Base-by-base conservation (phyloP, 2,888 invertebrate genomes). In the Tetramorium bicarinatum region DNA sequence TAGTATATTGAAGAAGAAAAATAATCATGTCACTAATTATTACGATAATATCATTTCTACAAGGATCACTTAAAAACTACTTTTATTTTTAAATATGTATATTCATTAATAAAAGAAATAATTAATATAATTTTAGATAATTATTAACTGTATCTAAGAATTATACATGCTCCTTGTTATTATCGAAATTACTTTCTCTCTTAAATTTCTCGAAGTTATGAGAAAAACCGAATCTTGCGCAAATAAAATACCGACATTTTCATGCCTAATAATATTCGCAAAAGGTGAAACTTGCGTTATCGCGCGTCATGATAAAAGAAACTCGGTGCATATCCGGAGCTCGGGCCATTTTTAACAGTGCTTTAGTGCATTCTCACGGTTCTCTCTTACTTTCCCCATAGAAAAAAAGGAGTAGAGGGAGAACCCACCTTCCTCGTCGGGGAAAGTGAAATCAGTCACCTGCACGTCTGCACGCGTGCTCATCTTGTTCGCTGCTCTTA, bases 361-460 rank as follows among this genome's bases (percentile, higher is more conserved):
- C 85, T 86, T 74, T 69, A 41, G 25, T 67, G 47, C 71, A 81
- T 79, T 86, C 87, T 82, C 86, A 82, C 83, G 87, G 47, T 82
- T 85, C 88, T 87, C 88, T 81, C 86, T 91, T 90, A 90, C 90
- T 90, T 90, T 90, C 91, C 84, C 91, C 64, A 66, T 67, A 83
- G 67, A 87, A 85, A 72, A 61, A 86, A 80, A 47, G 56, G 38
- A 77, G 38, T 75, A 85, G 87, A 87, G 87, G 86, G 87, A 88
- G 90, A 89, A 88, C 87, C 87, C 87, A 88, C 90, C 90, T 91
- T 91, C 90, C 87, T 87, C 89, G 88, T 90, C 90, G 89, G 92
- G 91, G 94, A 94, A 94, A 94, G 94, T 94, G 93, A 93, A 93
- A 93, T 92, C 92, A 87, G 88, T 89, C 85, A 86, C 81, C 79